Evolutionary conservation across 2,888 invertebrate genomes (phyloP), one percentile per base, ranked within the genome.

Genomic region (Spisula solida): DNA sequence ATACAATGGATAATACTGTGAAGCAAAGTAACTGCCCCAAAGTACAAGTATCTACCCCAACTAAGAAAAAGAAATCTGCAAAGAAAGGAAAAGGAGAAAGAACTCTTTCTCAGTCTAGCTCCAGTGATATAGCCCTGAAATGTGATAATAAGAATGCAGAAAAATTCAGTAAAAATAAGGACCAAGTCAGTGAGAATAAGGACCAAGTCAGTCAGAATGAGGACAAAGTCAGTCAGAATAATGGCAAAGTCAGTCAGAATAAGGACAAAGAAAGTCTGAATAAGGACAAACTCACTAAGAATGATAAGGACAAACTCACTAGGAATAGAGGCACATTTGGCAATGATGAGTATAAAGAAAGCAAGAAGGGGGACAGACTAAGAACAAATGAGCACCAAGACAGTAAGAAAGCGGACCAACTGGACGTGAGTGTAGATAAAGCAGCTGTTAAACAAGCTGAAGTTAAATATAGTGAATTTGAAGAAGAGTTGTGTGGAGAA

Each of bases 401-500:
- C 0, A 70, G 70, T 70, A 14, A 70, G 31, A 70, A 14, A 29
- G 29, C n/a, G 0, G 31, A 25, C 14, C 14, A 70, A 25, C 5
- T 16, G 10, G 34, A 75, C 8, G 75, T 18, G 34, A 75, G 5
- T 75, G 34, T 16, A 25, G 75, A 34, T 31, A n/a, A 60, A 8
- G 34, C 1, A 31, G 16, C 1, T 75, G 75, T 75, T 14, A 75
- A 75, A 34, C 29, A 75, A 75, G n/a, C 31, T 18, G 75, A 6
- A 31, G 18, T 16, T 14, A 75, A 4, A 18, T 75, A 75, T 75
- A 31, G 14, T 75, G 31, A 75, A 34, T 75, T 75, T 34, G 75
- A 75, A 14, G 34, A 34, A 34, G 75, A 75, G 18, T 18, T 75
- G 14, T 75, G 75, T 75, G 75, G 34, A 75, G 31, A 75, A 75